Conservation (phyloP, 2,797 vertebrate genomes). For the Phoeniculus purpureus region DNA sequence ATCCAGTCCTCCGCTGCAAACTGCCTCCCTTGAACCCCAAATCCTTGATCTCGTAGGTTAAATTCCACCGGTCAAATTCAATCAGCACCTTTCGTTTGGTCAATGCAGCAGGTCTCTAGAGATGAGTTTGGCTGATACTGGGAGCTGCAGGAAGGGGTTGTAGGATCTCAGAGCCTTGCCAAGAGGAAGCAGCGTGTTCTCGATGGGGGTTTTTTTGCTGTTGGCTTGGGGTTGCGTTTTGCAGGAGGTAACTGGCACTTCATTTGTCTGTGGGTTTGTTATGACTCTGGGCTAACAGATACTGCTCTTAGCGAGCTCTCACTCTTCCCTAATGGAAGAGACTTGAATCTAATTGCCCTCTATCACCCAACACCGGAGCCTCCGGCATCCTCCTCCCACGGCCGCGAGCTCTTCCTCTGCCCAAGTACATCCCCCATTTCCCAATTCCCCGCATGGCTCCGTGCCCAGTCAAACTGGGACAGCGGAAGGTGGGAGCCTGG, state of each 20-base stretch:
- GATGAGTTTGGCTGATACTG: accelerated
- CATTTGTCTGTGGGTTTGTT: slow-evolving; percentile 77
- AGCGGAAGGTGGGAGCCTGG: background rate
- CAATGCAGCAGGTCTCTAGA: background rate
- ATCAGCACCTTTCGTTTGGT: too few species aligned
- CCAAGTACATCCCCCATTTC: background rate
- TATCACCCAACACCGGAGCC: slow-evolving; percentile 63
- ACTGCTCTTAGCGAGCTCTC: slow-evolving; percentile 67
- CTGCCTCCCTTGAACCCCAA: background rate
- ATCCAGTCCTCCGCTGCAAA: background rate
- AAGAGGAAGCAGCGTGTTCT: slow-evolving; percentile 38
- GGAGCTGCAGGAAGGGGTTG: background rate
- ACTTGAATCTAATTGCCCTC: slow-evolving; percentile 55
- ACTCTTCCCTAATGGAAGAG: slow-evolving; percentile 74
- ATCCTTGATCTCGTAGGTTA: background rate
- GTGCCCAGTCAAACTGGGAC: background rate
- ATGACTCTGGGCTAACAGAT: slow-evolving; percentile 72
- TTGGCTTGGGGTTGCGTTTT: too few species aligned
- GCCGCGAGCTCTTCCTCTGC: background rate
- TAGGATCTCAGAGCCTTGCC: background rate
- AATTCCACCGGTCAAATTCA: too few species aligned
- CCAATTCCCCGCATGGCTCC: background rate
- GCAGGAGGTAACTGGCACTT: slow-evolving; percentile 64
- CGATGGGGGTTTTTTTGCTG: background rate
- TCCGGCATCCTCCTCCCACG: slow-evolving; percentile 43